These are phyloP conservation scores for Drosophila seguyi DNA, from an alignment of 1,140 invertebrate species.

Conservation along the genomic window DNA sequence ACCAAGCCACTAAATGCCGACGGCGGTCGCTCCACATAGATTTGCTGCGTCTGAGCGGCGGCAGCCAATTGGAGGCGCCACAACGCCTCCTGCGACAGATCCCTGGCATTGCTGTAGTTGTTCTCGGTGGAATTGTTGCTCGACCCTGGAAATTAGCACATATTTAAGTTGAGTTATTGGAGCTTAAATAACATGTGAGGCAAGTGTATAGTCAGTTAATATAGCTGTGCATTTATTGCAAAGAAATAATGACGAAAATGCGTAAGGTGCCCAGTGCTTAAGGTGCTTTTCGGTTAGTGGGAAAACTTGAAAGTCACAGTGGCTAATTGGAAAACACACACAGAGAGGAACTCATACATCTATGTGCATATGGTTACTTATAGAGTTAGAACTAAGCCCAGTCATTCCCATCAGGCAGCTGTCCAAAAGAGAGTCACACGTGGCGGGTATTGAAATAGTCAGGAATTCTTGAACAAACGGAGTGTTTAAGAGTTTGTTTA, in stretches of 20 bases:
- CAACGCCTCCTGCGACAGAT: constrained; percentile 93
- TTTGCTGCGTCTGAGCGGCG: constrained; percentile 86
- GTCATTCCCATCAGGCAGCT: constrained; percentile 58
- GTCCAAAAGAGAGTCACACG: constrained; percentile 28
- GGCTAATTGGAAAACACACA: constrained; percentile 66
- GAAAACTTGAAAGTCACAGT: constrained; percentile 68
- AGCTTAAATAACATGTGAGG: neutral
- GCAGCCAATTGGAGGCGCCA: constrained; percentile 95
- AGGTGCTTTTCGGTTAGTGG: constrained; percentile 18
- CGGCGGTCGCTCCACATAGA: constrained; percentile 79
- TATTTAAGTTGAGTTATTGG: constrained; percentile 9
- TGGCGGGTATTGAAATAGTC: neutral
- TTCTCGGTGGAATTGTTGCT: constrained; percentile 87
- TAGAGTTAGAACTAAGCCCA: neutral
- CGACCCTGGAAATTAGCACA: constrained; percentile 58
- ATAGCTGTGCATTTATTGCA: neutral
- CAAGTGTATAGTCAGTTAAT: neutral
- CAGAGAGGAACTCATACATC: constrained; percentile 2
- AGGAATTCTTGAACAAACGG: neutral
- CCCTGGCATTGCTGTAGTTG: constrained; percentile 95
- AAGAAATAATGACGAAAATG: constrained; percentile 1
- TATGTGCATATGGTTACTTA: neutral
- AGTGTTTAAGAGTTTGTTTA: neutral
- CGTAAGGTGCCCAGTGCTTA: constrained; percentile 37
- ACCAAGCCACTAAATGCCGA: constrained; percentile 77